Conservation (phyloP, 2,888 invertebrate species). For the Drosophila hamatofila region DNA sequence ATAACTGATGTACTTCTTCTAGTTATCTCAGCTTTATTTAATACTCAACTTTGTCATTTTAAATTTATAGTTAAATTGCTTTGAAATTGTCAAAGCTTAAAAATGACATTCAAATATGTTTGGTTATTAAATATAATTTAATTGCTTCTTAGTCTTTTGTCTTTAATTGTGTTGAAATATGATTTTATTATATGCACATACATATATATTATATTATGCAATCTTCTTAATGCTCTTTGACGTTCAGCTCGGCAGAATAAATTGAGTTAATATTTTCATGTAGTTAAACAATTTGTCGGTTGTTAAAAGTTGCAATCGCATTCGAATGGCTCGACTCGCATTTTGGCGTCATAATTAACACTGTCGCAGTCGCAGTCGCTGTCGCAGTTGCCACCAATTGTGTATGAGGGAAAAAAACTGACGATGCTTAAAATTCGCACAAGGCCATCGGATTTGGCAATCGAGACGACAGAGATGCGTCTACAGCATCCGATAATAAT, state of each 20-base stretch:
- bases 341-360: constrained; percentile 50
- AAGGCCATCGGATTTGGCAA: constrained; percentile 55
- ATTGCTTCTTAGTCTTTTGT: neutral
- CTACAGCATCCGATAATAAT: constrained; percentile 32
- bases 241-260: neutral
- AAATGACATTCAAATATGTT: neutral
- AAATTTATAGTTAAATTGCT: constrained; percentile 1
- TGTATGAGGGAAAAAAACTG: neutral
- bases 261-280: constrained; percentile 20
- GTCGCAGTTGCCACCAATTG: constrained; percentile 20
- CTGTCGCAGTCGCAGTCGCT: constrained; percentile 44
- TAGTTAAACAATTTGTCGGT: constrained; percentile 32
- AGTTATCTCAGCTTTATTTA: neutral
- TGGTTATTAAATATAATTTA: neutral
- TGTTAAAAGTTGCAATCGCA: constrained; percentile 10
- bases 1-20: neutral
- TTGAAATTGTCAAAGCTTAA: neutral
- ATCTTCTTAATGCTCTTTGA: neutral
- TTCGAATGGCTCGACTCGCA: constrained; percentile 25
- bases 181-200: neutral
- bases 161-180: neutral
- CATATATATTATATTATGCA: neutral
- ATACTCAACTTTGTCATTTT: neutral
- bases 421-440: constrained; percentile 48
- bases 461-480: constrained; percentile 24